Conservation (phyloP, 2,113 vertebrate genomes). For the Lycaon pictus region DNA sequence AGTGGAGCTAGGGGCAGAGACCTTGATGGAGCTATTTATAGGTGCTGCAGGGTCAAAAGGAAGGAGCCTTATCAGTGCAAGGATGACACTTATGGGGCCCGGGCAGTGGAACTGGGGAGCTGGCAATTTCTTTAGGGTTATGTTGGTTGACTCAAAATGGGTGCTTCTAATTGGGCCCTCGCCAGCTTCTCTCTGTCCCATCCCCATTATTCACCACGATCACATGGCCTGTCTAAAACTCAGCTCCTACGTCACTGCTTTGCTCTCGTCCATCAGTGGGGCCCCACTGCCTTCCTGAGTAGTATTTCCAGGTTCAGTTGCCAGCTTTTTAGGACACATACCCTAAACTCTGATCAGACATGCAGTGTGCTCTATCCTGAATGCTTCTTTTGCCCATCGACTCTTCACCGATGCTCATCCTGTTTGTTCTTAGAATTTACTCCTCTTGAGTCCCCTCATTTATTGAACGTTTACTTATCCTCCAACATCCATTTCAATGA, state of each 20-base stretch:
- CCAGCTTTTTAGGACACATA: accelerated
- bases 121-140: neutral
- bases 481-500: neutral
- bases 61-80: neutral
- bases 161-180: neutral
- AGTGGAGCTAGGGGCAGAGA: neutral
- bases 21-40: conserved; percentile 57
- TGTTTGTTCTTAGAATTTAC: neutral
- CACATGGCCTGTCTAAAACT: neutral
- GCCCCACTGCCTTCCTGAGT: neutral
- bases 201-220: neutral
- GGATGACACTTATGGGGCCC: neutral
- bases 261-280: neutral
- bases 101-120: neutral
- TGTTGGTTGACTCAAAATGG: neutral
- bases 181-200: neutral
- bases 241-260: too few relatives aligned
- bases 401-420: neutral
- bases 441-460: neutral
- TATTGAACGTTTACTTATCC: neutral
- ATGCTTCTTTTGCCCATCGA: neutral
- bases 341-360: neutral
- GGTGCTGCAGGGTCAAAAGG: neutral
- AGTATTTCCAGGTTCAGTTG: neutral
- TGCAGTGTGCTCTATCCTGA: neutral